Conservation (phyloP, 1,140 invertebrate genomes). For the Lordiphosa clarofinis region DNA sequence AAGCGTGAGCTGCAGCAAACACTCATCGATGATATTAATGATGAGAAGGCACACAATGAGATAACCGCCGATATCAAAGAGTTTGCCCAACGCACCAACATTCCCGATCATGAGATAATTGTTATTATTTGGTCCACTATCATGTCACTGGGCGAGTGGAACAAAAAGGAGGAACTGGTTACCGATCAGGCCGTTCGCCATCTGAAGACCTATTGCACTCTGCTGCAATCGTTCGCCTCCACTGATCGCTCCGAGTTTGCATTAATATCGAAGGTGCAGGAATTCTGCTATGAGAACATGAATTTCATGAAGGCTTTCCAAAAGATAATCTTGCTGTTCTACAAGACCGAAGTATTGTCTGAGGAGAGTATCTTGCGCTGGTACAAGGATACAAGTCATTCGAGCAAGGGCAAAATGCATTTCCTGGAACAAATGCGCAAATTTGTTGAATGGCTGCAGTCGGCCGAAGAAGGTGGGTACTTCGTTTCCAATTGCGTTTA, state of each 20-base stretch:
- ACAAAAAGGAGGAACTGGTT: constrained; percentile 97
- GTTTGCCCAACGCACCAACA: constrained; percentile 88
- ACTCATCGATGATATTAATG: constrained; percentile 90
- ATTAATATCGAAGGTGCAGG: constrained; percentile 94
- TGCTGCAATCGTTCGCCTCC: constrained; percentile 92
- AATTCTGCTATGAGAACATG: constrained; percentile 99
- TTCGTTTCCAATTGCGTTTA: background rate
- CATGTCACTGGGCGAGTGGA: constrained; percentile 97
- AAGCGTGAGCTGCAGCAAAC: constrained; percentile 89
- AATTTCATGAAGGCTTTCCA: constrained; percentile 99
- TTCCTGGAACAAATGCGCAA: constrained; percentile 98
- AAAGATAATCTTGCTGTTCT: constrained; percentile 97
- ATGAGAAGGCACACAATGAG: constrained; percentile 90
- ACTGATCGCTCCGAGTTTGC: constrained; percentile 92
- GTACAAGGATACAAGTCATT: constrained; percentile 93
- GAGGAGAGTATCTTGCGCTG: constrained; percentile 96
- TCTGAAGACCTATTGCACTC: constrained; percentile 89
- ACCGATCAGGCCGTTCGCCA: constrained; percentile 96
- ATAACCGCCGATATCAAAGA: constrained; percentile 92
- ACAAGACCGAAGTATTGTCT: constrained; percentile 95
- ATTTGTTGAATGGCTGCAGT: constrained; percentile 98
- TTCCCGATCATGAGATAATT: constrained; percentile 94
- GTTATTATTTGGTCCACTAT: constrained; percentile 94
- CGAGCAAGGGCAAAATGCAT: constrained; percentile 96
- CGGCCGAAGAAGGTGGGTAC: constrained; percentile 91